Conservation (phyloP, 2,888 invertebrate species). For the Brachypalpus laphriformis region DNA sequence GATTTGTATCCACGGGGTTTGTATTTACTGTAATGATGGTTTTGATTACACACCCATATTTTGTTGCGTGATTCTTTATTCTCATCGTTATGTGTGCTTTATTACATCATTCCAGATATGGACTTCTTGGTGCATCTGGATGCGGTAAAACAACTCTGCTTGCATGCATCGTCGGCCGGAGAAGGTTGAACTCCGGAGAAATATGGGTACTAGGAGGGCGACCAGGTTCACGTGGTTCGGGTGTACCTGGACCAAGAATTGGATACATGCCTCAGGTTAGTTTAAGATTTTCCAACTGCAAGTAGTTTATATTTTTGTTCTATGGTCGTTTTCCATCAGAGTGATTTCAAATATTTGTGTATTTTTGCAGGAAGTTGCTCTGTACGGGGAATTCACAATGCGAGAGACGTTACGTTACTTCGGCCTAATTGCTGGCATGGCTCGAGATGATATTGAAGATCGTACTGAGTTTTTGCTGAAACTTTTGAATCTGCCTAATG, state of each 20-base stretch:
- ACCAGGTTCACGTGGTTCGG: constrained; percentile 92
- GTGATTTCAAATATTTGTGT: constrained; percentile 14
- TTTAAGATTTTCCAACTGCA: constrained; percentile 41
- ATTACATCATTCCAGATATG: constrained; percentile 86
- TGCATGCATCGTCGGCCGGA: constrained; percentile 92
- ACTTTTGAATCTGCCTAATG: constrained; percentile 85
- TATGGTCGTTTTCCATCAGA: background rate
- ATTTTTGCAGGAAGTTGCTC: constrained; percentile 86
- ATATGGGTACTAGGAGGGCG: constrained; percentile 93
- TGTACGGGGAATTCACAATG: constrained; percentile 91
- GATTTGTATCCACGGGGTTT: constrained; percentile 18
- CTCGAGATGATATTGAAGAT: constrained; percentile 86
- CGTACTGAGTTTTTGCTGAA: constrained; percentile 89
- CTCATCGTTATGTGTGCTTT: background rate
- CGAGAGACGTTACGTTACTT: constrained; percentile 93
- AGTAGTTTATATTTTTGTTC: background rate
- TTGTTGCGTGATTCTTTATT: constrained; percentile 7
- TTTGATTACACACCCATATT: background rate
- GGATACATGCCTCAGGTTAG: constrained; percentile 94
- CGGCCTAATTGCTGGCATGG: constrained; percentile 92
- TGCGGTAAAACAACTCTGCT: constrained; percentile 95
- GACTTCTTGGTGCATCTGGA: constrained; percentile 94
- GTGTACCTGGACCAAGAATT: constrained; percentile 94
- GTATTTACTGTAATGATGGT: background rate
- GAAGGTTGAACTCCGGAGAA: constrained; percentile 91